Evolutionary conservation across 53 echinoderm and acorn worm genomes (phyloP), one percentile per base, ranked within the genome.

Genomic region (Stichopus horrens): DNA sequence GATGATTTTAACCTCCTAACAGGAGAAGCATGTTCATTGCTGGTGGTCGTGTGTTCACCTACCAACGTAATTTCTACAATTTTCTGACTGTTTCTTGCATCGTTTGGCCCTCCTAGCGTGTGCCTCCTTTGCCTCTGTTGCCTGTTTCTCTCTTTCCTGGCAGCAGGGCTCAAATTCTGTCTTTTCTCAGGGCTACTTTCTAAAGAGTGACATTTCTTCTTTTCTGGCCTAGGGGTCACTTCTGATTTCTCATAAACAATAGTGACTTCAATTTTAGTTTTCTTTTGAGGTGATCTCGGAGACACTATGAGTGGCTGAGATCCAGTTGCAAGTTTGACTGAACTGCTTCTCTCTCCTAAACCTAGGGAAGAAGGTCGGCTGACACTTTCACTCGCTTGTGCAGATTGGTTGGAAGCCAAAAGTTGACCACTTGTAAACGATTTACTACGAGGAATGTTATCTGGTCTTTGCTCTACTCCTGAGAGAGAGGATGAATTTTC

Each of bases 101-200:
- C 96, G 19, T 93, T 94, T 19, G 93, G 92, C 7, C 94, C 96
- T 2, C 93, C 95, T 1, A 95, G 89, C 1, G 98, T 98, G 86
- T 98, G 98, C 18, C 98, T 84, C 9, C 98, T 88, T 20, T 92
- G 86, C 59, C 96, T 87, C 76, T 92, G 92, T 53, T 59, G 63
- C 23, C 67, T 63, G 10, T 85, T 85, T 52, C 37, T 59, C 65
- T 85, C 85, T 18, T 67, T 63, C 21, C 66, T 65, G 2, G 65
- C 85, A 74, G 54, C 63, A 57, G 76, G 76, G 7, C 51, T 86
- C 67, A 37, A 52, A 57, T 23, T 80, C 57, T 56, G 57, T 86
- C 53, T 57, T 73, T 68, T 58, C 11, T 63, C 86, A 6, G 87
- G 90, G 8, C 87, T 94, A 60, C 88, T 91, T 9, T 90, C 78